A percentile compares a stretch with the other conserved stretches of the same genome.
Conservation (phyloP, 2,113 vertebrate species). For the Ahaetulla prasina region DNA sequence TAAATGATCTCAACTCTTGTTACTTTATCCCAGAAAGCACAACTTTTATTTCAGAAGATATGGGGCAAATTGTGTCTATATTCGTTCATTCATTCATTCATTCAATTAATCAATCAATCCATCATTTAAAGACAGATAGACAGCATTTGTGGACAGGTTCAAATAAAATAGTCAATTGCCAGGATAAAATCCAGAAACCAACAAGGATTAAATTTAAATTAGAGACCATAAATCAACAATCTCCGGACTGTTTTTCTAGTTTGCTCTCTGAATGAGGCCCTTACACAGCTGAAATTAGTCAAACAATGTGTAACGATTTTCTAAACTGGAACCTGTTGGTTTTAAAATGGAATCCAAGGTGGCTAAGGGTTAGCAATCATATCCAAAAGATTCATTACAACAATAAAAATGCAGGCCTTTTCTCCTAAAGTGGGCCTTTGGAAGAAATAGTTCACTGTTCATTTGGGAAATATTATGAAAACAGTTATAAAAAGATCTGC, state of each 20-base stretch:
- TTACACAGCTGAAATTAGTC: background rate
- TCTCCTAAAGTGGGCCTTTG: background rate
- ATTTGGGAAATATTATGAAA: background rate
- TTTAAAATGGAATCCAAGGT: background rate
- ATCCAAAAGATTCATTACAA: background rate
- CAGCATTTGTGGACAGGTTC: background rate
- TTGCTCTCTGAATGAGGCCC: background rate
- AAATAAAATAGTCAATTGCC: background rate
- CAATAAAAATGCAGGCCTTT: background rate
- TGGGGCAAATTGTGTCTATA: background rate
- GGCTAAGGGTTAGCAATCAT: background rate
- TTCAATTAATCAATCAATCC: background rate
- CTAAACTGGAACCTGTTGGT: background rate
- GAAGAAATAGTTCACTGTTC: background rate
- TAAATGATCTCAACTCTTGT: background rate
- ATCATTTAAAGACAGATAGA: background rate
- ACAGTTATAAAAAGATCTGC: background rate
- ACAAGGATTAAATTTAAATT: background rate
- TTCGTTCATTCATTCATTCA: background rate
- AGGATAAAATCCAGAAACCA: background rate
- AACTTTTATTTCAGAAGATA: background rate
- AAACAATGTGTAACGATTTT: background rate
- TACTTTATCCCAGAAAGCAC: background rate
- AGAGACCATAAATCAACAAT: background rate
- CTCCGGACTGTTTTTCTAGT: background rate